phyloP scores from a whole-genome alignment of 92 coral and sea anemone genomes.

The Epizoanthus illoricatus region DNA sequence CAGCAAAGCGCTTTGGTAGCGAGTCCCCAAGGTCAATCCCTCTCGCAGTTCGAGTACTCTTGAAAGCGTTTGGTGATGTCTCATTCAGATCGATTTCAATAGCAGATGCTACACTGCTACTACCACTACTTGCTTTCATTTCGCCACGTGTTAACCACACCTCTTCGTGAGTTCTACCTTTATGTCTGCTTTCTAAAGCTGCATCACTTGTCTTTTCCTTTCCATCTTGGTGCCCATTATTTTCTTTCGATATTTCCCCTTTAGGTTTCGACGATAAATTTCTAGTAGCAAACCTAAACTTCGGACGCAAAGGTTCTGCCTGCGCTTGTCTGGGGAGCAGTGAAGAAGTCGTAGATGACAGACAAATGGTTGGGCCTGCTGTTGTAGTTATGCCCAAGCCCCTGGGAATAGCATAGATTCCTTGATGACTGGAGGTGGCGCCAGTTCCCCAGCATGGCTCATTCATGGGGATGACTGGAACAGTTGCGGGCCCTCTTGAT shows the following conservation, averaged over 20 bases:
- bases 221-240: neutral
- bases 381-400: neutral
- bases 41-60: neutral
- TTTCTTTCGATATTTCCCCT: neutral
- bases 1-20: constrained; percentile 26
- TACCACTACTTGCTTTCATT: neutral
- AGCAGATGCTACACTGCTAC: neutral
- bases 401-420: neutral
- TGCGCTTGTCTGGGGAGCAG: neutral
- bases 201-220: neutral
- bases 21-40: constrained; percentile 4
- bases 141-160: neutral
- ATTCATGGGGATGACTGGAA: neutral
- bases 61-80: constrained; percentile 16
- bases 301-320: neutral
- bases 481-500: neutral
- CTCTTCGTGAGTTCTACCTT: neutral
- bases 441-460: neutral
- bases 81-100: constrained; percentile 32
- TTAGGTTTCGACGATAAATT: neutral
- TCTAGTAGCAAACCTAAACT: constrained; percentile 22
- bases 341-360: constrained; percentile 5
- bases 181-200: neutral
- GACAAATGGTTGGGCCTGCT: constrained; percentile 2
- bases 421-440: neutral